phyloP scores from a whole-genome alignment of 2,888 invertebrate genomes.

The Ommatoiulus sabulosus region DNA sequence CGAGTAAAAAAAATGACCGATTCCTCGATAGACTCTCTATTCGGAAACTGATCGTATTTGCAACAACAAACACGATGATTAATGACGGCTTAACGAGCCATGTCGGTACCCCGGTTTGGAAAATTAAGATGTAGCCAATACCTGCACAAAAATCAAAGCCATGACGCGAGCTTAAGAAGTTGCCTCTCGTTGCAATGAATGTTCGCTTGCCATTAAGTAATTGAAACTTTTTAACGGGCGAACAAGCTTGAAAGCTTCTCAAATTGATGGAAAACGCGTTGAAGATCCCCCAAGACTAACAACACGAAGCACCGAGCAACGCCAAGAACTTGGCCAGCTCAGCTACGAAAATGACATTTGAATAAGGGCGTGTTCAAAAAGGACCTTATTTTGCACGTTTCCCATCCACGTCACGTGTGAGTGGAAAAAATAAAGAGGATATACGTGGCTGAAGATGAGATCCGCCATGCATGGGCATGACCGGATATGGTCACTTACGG shows the following conservation, averaged over 20 bases:
- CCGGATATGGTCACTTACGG: too few species aligned
- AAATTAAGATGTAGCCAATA: not conserved
- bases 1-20: not conserved
- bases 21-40: not conserved
- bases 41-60: not conserved
- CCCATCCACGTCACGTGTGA: too few species aligned
- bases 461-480: too few species aligned
- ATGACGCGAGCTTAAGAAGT: not conserved
- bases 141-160: not conserved
- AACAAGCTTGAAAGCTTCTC: slow-evolving; percentile 32
- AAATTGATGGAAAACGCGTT: slow-evolving; percentile 16
- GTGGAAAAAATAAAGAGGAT: not conserved
- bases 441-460: not conserved
- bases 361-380: not conserved
- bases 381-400: too few species aligned
- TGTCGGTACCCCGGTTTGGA: not conserved
- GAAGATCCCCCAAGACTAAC: not conserved
- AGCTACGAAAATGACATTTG: not conserved
- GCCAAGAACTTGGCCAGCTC: not conserved
- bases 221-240: slow-evolving; percentile 31
- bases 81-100: not conserved
- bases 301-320: not conserved
- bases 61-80: not conserved
- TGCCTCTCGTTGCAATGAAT: too few species aligned
- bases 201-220: not conserved